Conservation (phyloP, 2,113 vertebrate species). For the Lucifuga dentata region DNA sequence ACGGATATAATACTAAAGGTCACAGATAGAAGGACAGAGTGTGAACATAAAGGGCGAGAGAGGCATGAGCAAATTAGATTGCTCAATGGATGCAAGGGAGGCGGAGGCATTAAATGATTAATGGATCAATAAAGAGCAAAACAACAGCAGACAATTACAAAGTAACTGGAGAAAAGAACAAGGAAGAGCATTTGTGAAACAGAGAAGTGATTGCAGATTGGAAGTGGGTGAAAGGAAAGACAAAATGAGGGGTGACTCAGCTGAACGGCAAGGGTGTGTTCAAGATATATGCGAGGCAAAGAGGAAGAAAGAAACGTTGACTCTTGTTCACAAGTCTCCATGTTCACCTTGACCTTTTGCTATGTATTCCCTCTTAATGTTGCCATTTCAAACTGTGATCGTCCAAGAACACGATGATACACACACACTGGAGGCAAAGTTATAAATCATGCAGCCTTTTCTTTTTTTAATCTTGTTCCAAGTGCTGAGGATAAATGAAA, state of each 20-base stretch:
- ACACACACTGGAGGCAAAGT: conserved; percentile 11
- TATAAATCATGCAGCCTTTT: conserved; percentile 35
- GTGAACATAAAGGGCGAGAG: conserved; percentile 13
- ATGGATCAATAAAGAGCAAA: conserved; percentile 15
- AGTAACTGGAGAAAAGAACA: conserved; percentile 4
- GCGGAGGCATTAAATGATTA: neutral
- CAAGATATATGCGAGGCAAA: conserved; percentile 3
- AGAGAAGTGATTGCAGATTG: conserved; percentile 4
- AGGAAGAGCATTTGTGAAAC: neutral
- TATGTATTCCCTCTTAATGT: conserved; percentile 7
- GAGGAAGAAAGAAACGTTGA: neutral
- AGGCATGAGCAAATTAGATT: conserved; percentile 22
- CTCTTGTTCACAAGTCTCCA: conserved; percentile 1
- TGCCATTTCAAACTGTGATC: conserved; percentile 1
- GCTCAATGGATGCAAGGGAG: neutral
- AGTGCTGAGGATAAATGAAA: conserved; percentile 16
- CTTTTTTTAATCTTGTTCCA: conserved; percentile 8
- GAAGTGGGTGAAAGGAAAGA: conserved; percentile 14
- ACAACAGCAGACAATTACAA: neutral
- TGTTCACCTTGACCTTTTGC: conserved; percentile 56
- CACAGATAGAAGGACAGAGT: neutral
- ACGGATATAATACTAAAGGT: too few relatives aligned
- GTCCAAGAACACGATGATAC: conserved; percentile 10
- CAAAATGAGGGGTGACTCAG: neutral
- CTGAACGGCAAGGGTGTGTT: conserved; percentile 5